These are phyloP conservation scores for Epicampocera succincta DNA, from an alignment of 2,888 invertebrate genomes.

Conservation along the genomic window DNA sequence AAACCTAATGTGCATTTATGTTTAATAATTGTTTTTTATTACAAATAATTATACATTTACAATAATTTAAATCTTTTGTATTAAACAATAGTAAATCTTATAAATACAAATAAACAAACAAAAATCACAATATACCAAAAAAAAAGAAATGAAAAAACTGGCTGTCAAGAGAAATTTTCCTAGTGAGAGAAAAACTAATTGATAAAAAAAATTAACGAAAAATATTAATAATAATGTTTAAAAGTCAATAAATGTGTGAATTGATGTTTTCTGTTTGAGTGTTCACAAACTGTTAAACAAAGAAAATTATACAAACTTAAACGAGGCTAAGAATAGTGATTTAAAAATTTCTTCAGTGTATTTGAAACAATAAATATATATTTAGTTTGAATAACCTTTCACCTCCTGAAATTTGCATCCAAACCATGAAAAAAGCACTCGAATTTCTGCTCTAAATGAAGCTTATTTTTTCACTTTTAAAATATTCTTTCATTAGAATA, in stretches of 20 bases:
- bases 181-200: conserved; percentile 13
- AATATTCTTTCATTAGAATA: no score
- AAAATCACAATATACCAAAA: conserved; percentile 58
- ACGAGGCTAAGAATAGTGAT: conserved; percentile 14
- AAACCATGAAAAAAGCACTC: not conserved
- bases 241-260: conserved; percentile 19
- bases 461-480: no score
- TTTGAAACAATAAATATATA: not conserved
- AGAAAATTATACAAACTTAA: conserved; percentile 6
- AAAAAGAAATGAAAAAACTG: conserved; percentile 17
- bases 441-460: not conserved
- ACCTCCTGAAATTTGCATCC: not conserved
- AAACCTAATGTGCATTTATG: conserved; percentile 63
- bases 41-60: conserved; percentile 41
- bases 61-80: conserved; percentile 44
- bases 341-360: conserved; percentile 22
- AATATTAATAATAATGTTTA: not conserved
- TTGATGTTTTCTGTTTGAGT: conserved; percentile 32
- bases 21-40: conserved; percentile 59
- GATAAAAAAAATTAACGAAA: not conserved
- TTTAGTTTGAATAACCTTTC: not conserved
- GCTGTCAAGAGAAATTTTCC: conserved; percentile 55
- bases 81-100: conserved; percentile 52
- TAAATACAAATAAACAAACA: conserved; percentile 22
- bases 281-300: conserved; percentile 4